A percentile compares a stretch with the other conserved stretches of the same genome.
Evolutionary conservation across 92 coral and sea anemone genomes (phyloP).

Genomic region (Epizoanthus stellaris): DNA sequence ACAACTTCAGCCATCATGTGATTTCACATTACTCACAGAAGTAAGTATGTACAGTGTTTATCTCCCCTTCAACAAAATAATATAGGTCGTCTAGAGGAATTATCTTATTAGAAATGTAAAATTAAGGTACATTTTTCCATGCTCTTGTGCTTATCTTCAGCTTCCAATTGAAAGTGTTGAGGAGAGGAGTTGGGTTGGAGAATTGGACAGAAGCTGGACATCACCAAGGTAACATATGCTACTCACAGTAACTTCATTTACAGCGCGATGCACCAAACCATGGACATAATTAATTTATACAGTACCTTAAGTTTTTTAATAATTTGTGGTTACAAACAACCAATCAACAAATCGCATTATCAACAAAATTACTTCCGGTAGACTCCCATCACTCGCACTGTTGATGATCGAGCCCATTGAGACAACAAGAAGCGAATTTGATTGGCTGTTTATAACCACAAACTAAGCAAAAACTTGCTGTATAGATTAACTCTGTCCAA

Average conservation of each 20-base stretch:
- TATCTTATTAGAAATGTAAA: background rate
- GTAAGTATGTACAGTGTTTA: background rate
- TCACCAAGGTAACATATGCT: constrained; percentile 17
- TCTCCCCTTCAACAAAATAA: background rate
- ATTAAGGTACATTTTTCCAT: background rate
- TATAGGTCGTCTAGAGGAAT: no score
- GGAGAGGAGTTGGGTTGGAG: constrained; percentile 45
- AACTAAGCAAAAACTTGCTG: no score
- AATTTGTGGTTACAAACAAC: no score
- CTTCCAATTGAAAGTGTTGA: constrained; percentile 26
- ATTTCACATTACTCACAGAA: constrained; percentile 32
- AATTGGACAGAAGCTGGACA: constrained; percentile 24
- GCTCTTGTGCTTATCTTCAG: constrained; percentile 8
- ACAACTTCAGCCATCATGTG: constrained; percentile 25
- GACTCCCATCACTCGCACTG: no score
- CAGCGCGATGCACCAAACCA: background rate
- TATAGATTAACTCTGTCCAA: no score
- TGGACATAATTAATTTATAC: background rate
- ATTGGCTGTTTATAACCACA: no score
- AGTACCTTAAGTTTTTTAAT: no score
- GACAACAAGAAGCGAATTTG: no score
- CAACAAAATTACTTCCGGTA: no score
- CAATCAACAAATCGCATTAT: no score
- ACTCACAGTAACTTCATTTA: background rate
- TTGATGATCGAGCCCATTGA: no score